Evolutionary conservation across 1,140 invertebrate genomes (phyloP).

Genomic region (Campoletis sonorensis): DNA sequence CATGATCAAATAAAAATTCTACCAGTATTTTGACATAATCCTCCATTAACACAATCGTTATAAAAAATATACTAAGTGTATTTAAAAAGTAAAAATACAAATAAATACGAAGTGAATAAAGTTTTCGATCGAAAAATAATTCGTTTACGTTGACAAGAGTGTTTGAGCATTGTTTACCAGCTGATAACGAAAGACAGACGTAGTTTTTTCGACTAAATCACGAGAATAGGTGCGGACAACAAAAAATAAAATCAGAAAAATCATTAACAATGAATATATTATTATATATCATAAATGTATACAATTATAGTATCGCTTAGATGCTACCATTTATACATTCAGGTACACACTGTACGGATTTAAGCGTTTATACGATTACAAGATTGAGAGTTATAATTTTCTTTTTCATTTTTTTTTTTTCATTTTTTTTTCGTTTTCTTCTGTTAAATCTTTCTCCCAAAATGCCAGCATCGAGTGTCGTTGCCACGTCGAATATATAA

Average conservation of each 20-base stretch:
- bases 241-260: slow-evolving; percentile 11
- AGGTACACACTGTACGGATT: slow-evolving; percentile 52
- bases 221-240: background rate
- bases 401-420: slow-evolving; percentile 12
- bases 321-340: slow-evolving; percentile 50
- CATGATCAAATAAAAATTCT: slow-evolving; percentile 39
- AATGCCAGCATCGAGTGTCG: background rate
- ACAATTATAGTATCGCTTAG: slow-evolving; percentile 36
- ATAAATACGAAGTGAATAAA: too few relatives aligned
- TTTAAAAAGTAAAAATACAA: too few relatives aligned
- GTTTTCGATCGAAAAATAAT: too few relatives aligned
- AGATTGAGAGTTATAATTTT: slow-evolving; percentile 12
- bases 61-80: too few relatives aligned
- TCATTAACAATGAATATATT: slow-evolving; percentile 7
- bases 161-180: too few relatives aligned
- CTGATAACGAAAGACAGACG: too few relatives aligned
- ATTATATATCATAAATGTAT: slow-evolving; percentile 14
- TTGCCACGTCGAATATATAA: slow-evolving; percentile 20
- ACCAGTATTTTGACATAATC: background rate
- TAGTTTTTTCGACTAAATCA: background rate
- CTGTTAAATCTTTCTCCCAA: slow-evolving; percentile 7
- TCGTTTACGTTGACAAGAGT: too few relatives aligned
- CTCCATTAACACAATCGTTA: too few relatives aligned
- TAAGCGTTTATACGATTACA: slow-evolving; percentile 47
- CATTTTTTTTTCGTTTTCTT: background rate